phyloP scores from a whole-genome alignment of 2,797 vertebrate genomes.

The Etheostoma nigrum region DNA sequence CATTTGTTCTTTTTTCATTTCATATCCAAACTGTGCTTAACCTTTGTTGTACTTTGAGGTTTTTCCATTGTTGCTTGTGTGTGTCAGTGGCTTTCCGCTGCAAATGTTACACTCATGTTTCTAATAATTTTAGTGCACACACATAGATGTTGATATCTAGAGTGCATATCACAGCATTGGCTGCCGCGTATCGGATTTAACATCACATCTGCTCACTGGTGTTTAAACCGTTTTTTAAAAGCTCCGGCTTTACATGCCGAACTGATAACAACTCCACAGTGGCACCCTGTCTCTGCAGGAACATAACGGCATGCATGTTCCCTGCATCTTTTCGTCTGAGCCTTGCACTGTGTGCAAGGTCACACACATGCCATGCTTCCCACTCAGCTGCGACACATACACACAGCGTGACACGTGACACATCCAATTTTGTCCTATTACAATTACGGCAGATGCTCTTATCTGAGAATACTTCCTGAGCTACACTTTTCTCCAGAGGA shows the following conservation, averaged over 20 bases:
- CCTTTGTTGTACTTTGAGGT: background rate
- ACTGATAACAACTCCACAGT: background rate
- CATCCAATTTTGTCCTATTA: conserved; percentile 58
- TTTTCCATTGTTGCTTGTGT: conserved; percentile 10
- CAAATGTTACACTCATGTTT: background rate
- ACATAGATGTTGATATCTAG: background rate
- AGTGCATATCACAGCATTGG: background rate
- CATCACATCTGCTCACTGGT: background rate
- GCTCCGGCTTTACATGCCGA: background rate
- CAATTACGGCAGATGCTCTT: conserved; percentile 49
- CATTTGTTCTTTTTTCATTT: background rate
- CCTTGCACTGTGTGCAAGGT: conserved; percentile 33
- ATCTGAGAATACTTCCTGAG: conserved; percentile 42
- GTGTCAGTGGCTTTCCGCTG: background rate
- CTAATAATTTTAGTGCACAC: background rate
- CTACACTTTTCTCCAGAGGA: conserved; percentile 10
- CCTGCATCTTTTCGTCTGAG: conserved; percentile 41
- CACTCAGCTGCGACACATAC: conserved; percentile 9
- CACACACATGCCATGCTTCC: conserved; percentile 11
- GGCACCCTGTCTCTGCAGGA: conserved; percentile 2
- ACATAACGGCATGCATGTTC: background rate
- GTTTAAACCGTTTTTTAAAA: background rate
- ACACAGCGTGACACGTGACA: conserved; percentile 36
- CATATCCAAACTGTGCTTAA: background rate
- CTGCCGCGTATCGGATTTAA: background rate